Evolutionary conservation across 2,888 invertebrate species (phyloP).

Genomic region (Euzetes globulus): DNA sequence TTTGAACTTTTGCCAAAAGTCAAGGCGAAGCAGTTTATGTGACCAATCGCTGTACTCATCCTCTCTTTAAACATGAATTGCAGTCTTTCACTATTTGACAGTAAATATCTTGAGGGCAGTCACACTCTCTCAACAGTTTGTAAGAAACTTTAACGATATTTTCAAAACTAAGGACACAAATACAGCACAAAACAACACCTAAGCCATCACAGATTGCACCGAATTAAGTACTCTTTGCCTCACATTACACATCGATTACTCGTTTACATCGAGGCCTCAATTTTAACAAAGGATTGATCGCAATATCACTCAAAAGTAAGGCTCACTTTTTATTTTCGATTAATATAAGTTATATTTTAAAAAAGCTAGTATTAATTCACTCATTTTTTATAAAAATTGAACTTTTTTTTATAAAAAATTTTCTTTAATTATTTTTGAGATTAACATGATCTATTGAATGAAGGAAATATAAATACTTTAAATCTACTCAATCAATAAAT

Average conservation of each 20-base stretch:
- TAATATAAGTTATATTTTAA: no score
- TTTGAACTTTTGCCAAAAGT: constrained; percentile 15
- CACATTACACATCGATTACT: no score
- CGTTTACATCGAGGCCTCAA: no score
- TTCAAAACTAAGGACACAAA: neutral
- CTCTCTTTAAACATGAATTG: neutral
- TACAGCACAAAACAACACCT: neutral
- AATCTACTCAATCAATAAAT: no score
- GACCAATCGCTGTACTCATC: constrained; percentile 13
- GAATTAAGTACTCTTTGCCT: no score
- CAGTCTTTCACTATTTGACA: neutral
- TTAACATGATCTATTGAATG: no score
- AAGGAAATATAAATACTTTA: no score
- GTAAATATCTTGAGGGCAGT: constrained; percentile 29
- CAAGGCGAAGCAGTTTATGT: constrained; percentile 3
- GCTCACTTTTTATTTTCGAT: neutral
- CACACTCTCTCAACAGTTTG: constrained; percentile 31
- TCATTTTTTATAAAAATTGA: no score
- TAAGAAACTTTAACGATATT: constrained; percentile 24
- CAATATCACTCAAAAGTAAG: neutral
- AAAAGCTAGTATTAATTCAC: no score
- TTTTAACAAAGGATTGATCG: neutral
- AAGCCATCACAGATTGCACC: neutral
- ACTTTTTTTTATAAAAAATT: no score
- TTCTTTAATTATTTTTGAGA: no score